Evolutionary conservation across 2,113 vertebrate species (phyloP), one percentile per base, ranked within the genome.

Genomic region (Xenus cinereus): DNA sequence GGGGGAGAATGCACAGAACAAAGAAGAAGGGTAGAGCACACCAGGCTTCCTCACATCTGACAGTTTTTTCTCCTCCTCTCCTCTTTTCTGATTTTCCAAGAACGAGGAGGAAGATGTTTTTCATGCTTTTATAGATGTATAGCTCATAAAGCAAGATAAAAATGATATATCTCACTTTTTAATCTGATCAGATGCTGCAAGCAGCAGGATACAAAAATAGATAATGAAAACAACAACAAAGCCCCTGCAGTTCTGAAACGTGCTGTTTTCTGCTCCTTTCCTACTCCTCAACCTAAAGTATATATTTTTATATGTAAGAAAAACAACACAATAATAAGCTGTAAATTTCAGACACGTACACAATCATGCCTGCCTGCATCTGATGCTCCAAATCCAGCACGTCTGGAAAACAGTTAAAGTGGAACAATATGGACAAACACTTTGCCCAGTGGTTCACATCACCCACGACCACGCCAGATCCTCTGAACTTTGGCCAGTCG

Each of bases 151-250:
- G 79, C 39, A 73, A 12, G n/a, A 87, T 62, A 72, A 3, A 7
- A 1, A 37, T 71, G 7, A 77, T 4, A 56, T 2, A 4, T 73
- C 14, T 86, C 63, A 48, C 46, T 92, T 92, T 71, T 93, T 66
- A 92, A 92, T 74, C 81, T 83, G 81, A 95, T 97, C 90, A 89
- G 75, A 87, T 83, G 54, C 92, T 92, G 80, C 77, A 92, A 94
- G 82, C 68, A 90, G 88, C 79, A 94, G 81, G 87, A 95, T 80
- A 39, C 43, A 89, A 95, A 95, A 96, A 95, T 39, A 92, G 74
- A 89, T 76, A 93, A 87, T 35, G 84, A 93, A 96, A 97, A 94
- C 81, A 97, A 91, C 71, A 89, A 92, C 91, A 91, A 95, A 89
- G 91, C 91, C 91, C 78, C 95, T 97, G 93, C 89, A 96, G 89